A percentile compares a stretch with the other conserved stretches of the same genome.
Evolutionary conservation across 2,888 invertebrate species (phyloP).

Genomic region (Disparrhopalites patrizii): DNA sequence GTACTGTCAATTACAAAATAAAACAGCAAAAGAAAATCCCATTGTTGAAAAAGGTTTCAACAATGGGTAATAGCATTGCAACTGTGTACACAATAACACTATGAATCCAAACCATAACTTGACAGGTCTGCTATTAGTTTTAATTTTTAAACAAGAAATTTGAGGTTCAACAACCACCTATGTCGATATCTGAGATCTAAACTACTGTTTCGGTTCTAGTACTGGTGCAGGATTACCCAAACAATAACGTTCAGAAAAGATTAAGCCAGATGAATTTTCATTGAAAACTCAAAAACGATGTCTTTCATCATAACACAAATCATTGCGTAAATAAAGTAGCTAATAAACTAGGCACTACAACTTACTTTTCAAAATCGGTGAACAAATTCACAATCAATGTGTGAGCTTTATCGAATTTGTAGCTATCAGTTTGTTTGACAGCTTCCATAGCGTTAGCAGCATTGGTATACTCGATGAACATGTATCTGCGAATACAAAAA

Average conservation of each 20-base stretch:
- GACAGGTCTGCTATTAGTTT: too few relatives aligned
- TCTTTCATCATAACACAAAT: slow-evolving; percentile 21
- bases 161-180: too few relatives aligned
- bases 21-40: too few relatives aligned
- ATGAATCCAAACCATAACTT: too few relatives aligned
- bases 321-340: not conserved
- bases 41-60: too few relatives aligned
- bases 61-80: too few relatives aligned
- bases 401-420: slow-evolving; percentile 89
- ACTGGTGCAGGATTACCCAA: too few relatives aligned
- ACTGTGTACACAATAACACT: too few relatives aligned
- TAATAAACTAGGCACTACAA: slow-evolving; percentile 43
- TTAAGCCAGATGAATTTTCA: slow-evolving; percentile 35
- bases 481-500: slow-evolving; percentile 59
- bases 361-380: slow-evolving; percentile 89
- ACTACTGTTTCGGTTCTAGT: too few relatives aligned
- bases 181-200: too few relatives aligned
- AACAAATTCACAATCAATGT: slow-evolving; percentile 90
- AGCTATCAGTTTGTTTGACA: slow-evolving; percentile 80
- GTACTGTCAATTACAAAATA: too few relatives aligned
- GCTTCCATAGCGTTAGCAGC: slow-evolving; percentile 82
- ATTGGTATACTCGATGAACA: slow-evolving; percentile 86
- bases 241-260: slow-evolving; percentile 41
- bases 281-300: slow-evolving; percentile 16
- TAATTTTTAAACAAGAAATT: too few relatives aligned